Evolutionary conservation across 2,888 invertebrate genomes (phyloP), one percentile per base, ranked within the genome.

Genomic region (Muscina levida): DNA sequence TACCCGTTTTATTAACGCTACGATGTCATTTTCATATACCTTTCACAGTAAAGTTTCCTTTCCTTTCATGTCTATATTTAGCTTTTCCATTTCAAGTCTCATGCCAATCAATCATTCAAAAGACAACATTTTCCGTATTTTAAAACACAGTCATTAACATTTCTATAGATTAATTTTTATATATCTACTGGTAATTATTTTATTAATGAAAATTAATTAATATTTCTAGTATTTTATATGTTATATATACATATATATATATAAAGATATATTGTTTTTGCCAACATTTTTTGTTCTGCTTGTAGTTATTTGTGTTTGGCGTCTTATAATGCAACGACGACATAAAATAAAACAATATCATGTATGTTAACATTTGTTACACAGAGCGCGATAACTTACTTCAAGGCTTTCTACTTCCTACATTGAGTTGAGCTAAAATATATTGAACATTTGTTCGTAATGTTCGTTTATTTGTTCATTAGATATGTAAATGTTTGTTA

Each of bases 401-500:
- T 80, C 80, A 80, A 80, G 80, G 80, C 66, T 71, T 80, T 77
- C 80, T 22, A 70, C 80, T 80, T 73, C 80, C 80, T 73, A 80
- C 80, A 66, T 19, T 24, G n/a, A 57, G 15, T 68, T 1, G 11
- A 44, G n/a, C n/a, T n/a, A n/a, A n/a, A n/a, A n/a, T n/a, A 13
- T 24, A 56, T n/a, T 56, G 11, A 26, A 56, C 26, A 56, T 26
- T 26, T 46, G 65, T 48, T 59, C 39, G 59, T 44, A 15, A 56
- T 22, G 6, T 17, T 51, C 17, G 4, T 37, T n/a, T n/a, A n/a
- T n/a, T n/a, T n/a, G n/a, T n/a, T 37, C n/a, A 65, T 15, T 68
- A 68, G n/a, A 65, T 10, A 53, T 51, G 2, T 42, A 26, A 3
- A 48, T 44, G 31, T 62, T n/a, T n/a, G n/a, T n/a, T n/a, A n/a